Base-by-base conservation (phyloP, 1,140 invertebrate genomes). In the Oedothorax gibbosus region DNA sequence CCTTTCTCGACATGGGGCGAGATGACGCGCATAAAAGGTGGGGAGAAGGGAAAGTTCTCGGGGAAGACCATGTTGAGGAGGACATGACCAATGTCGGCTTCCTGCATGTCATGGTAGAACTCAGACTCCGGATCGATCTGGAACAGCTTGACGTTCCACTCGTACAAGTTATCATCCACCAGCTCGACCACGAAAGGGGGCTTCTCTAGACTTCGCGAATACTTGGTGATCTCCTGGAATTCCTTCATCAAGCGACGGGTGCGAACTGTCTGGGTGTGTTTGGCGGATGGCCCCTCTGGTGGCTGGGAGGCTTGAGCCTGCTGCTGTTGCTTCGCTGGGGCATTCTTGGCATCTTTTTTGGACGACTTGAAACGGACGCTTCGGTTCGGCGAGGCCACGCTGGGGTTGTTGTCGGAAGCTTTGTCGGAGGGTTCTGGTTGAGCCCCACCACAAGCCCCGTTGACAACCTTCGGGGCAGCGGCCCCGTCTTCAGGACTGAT, bases 1-100 rank as follows among this genome's bases (percentile, higher is more conserved):
- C 87, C 97, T 89, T 97, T 97, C 87, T 96, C 95, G 90, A 98
- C 95, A 85, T 95, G 92, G 2, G 97, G 97, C 68, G 96, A 95
- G 68, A 98, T 95, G 57, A 99, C 96, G 68, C 97, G 92, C 92
- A 98, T 96, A 90, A 98, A 98, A 0, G 97, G 97, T 64, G 97
- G 97, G 51, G 96, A 95, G 89, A 98, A 98, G 8, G 96, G 96
- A 89, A 97, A 98, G 87, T 96, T 96, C 86, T 97, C 96, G 66
- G 96, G 95, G 90, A 96, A 96, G 62, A 93, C 92, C 81, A 97
- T 91, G 89, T 96, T 95, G 18, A 97, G 91, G 78, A 96, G 91
- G 87, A 98, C 96, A 89, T 94, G 92, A 64, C 92, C 91, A 83
- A 96, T 93, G 82, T 93, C 92, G 83, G 96, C 91, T 89, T 97